Percentiles rank a stretch among this genome's conserved stretches.
phyloP scores from a whole-genome alignment of 1,140 invertebrate genomes.

The Drosophila mojavensis region DNA sequence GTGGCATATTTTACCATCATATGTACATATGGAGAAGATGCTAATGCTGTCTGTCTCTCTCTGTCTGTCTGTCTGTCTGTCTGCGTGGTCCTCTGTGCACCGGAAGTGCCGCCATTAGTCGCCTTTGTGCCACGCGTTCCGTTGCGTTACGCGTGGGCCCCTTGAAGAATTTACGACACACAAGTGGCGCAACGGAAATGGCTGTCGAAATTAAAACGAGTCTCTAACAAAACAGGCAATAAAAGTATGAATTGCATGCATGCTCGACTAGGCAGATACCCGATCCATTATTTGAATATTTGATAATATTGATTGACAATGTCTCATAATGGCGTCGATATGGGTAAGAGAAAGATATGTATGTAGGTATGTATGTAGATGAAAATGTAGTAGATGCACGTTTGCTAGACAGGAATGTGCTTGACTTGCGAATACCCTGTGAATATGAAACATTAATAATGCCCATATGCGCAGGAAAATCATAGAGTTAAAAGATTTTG shows the following conservation, averaged over 20 bases:
- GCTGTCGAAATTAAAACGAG: constrained; percentile 38
- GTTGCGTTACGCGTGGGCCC: constrained; percentile 18
- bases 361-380: no score
- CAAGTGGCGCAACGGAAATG: constrained; percentile 38
- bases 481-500: no score
- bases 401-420: background rate
- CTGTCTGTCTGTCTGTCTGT: constrained; percentile 5
- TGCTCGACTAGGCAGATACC: background rate
- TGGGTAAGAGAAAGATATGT: no score
- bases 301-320: no score
- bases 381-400: no score
- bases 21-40: background rate
- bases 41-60: constrained; percentile 1
- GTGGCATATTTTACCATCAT: constrained; percentile 29
- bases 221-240: background rate
- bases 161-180: constrained; percentile 32
- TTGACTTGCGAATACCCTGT: background rate
- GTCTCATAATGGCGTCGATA: no score
- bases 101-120: constrained; percentile 80
- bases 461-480: no score
- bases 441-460: background rate
- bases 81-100: constrained; percentile 40
- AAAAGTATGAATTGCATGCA: background rate
- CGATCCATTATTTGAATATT: background rate
- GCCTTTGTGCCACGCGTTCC: constrained; percentile 63